Percentiles rank a stretch among this genome's conserved stretches.
phyloP scores from a whole-genome alignment of 2,113 vertebrate species.

The Hyperopisus bebe region DNA sequence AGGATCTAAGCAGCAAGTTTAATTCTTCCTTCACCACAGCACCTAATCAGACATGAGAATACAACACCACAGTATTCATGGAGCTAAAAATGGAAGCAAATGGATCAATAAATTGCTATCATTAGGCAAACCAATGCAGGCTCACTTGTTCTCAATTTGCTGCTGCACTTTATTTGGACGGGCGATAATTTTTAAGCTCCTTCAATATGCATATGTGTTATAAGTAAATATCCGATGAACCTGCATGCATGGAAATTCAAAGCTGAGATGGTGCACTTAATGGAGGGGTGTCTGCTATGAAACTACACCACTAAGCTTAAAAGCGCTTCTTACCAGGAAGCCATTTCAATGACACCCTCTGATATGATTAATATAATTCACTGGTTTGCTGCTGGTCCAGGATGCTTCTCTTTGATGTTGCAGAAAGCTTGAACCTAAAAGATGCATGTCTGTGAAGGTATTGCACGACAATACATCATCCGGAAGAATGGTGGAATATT shows the following conservation, averaged over 20 bases:
- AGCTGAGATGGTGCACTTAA: neutral
- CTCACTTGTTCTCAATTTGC: neutral
- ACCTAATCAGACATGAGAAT: neutral
- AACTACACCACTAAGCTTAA: neutral
- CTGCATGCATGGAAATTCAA: neutral
- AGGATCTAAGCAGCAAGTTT: neutral
- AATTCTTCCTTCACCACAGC: neutral
- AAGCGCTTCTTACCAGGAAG: neutral
- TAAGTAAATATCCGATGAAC: neutral
- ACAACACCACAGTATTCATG: neutral
- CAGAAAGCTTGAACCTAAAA: neutral
- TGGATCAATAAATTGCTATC: slow-evolving; percentile 15
- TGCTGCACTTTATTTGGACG: neutral
- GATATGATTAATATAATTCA: neutral
- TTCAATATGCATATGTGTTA: neutral
- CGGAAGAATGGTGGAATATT: neutral
- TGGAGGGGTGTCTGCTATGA: neutral
- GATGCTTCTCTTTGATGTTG: neutral
- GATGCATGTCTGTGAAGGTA: neutral
- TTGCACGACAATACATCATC: neutral
- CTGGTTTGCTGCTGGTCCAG: neutral
- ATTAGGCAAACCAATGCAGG: neutral
- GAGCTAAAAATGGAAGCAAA: neutral
- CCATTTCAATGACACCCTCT: neutral
- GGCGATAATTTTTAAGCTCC: neutral